phyloP scores from a whole-genome alignment of 2,113 vertebrate genomes.

The Trogon melanurus region DNA sequence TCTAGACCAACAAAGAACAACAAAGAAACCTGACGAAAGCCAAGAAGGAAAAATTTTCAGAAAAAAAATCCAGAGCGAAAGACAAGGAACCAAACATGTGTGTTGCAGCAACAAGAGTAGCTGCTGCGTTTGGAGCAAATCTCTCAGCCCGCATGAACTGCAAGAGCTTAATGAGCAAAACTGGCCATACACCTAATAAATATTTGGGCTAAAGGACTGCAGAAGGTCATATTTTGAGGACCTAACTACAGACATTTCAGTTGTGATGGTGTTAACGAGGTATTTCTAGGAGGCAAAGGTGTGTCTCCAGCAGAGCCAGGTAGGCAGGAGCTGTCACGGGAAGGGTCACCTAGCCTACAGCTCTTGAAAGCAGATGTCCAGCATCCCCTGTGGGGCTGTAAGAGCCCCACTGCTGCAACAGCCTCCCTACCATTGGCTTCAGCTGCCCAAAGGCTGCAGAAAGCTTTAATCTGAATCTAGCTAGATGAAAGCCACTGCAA shows the following conservation, averaged over 20 bases:
- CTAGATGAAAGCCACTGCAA: slow-evolving; percentile 10
- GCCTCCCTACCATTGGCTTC: neutral
- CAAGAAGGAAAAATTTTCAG: neutral
- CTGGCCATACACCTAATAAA: neutral
- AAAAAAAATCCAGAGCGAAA: neutral
- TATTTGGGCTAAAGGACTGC: neutral
- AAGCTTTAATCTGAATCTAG: slow-evolving; percentile 22
- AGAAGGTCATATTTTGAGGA: neutral
- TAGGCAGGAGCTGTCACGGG: neutral
- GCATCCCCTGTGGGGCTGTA: neutral
- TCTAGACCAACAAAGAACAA: neutral
- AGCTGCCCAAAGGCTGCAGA: neutral
- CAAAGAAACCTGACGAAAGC: neutral
- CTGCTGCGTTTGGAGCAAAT: neutral
- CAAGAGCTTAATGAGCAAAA: neutral
- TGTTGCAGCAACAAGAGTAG: neutral
- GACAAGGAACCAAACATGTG: neutral
- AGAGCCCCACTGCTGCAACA: neutral
- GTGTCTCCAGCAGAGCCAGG: neutral
- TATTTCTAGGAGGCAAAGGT: neutral
- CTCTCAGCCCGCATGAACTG: neutral
- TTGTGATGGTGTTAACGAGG: rapidly evolving
- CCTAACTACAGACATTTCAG: neutral
- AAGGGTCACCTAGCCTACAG: neutral
- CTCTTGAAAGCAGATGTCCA: neutral